phyloP scores from a whole-genome alignment of 2,888 invertebrate species.

The Cephus pygmeus region DNA sequence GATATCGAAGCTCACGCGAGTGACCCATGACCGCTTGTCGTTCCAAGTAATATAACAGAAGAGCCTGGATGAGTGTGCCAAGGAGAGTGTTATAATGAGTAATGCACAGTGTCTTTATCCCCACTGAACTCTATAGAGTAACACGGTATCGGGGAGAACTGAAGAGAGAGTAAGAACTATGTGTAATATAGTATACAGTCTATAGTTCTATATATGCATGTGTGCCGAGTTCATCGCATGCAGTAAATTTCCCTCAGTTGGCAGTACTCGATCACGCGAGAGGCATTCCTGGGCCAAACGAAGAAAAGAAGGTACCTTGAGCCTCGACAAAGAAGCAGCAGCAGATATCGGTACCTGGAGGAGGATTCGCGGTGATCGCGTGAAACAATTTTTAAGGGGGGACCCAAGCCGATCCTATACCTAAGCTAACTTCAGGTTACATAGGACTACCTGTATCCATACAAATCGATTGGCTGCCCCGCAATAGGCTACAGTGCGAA shows the following conservation, averaged over 20 bases:
- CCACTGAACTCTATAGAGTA: background rate
- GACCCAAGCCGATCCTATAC: background rate
- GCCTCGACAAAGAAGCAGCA: background rate
- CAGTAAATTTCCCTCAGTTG: constrained; percentile 57
- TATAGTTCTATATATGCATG: constrained; percentile 4
- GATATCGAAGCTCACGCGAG: constrained; percentile 32
- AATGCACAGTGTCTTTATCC: constrained; percentile 31
- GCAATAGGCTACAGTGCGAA: background rate
- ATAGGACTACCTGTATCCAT: background rate
- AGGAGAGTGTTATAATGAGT: constrained; percentile 56
- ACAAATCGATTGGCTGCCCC: background rate
- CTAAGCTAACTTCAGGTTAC: background rate
- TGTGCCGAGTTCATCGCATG: constrained; percentile 53
- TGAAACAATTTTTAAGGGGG: background rate
- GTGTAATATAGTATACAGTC: background rate
- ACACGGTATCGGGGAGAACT: constrained; percentile 15
- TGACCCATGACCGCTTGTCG: constrained; percentile 53
- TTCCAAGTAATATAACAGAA: constrained; percentile 38
- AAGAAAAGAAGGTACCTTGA: constrained; percentile 8
- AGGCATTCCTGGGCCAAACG: constrained; percentile 39
- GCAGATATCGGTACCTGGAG: background rate
- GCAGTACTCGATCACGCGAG: constrained; percentile 53
- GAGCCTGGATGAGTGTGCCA: constrained; percentile 17
- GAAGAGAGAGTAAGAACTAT: constrained; percentile 14
- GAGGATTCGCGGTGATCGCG: background rate